Evolutionary conservation across 1,140 invertebrate genomes (phyloP).

Genomic region (Uloborus diversus): DNA sequence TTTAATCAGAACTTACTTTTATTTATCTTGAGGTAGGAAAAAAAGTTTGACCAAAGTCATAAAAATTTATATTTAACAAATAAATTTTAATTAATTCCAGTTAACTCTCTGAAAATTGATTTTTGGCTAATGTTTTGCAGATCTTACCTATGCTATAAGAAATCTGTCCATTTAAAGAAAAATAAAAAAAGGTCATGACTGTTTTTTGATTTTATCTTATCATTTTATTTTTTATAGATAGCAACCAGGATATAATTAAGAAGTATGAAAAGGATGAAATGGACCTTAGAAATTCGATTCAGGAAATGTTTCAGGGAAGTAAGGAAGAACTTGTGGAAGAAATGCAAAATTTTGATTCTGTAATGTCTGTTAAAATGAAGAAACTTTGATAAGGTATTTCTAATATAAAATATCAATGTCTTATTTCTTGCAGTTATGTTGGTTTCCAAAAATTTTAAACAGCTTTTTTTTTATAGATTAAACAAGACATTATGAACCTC

Average conservation of each 20-base stretch:
- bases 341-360: constrained; percentile 55
- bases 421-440: neutral
- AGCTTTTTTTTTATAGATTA: neutral
- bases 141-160: too few species aligned
- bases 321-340: constrained; percentile 61
- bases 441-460: neutral
- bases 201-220: too few species aligned
- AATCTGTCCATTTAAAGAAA: too few species aligned
- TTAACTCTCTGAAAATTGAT: too few species aligned
- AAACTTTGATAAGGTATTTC: constrained; percentile 63
- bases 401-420: neutral
- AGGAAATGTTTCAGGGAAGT: constrained; percentile 71
- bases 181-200: too few species aligned
- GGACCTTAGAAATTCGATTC: constrained; percentile 72
- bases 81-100: too few species aligned
- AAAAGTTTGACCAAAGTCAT: too few species aligned
- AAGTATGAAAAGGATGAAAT: constrained; percentile 66
- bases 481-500: constrained; percentile 29
- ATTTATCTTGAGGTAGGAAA: too few species aligned
- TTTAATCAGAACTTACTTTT: too few species aligned
- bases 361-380: constrained; percentile 40
- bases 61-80: too few species aligned
- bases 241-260: constrained; percentile 63
- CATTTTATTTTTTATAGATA: constrained; percentile 27
- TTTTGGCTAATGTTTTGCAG: too few species aligned